Conservation (phyloP, 2,797 vertebrate genomes). For the Karalla daura region DNA sequence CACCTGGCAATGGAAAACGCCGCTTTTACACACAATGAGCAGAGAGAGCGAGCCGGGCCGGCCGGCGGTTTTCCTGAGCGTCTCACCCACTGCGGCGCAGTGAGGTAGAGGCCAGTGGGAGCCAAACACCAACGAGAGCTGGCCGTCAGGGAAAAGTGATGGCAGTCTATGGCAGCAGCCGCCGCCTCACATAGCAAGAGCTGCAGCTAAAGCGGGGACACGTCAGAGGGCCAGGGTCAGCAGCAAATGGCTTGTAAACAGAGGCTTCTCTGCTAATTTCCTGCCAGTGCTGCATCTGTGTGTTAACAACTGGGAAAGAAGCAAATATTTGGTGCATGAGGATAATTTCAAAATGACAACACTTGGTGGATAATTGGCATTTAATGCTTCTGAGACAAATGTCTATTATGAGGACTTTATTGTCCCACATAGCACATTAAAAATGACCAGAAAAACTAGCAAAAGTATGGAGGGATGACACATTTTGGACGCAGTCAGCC, state of each 20-base stretch:
- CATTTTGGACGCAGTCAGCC: too few relatives aligned
- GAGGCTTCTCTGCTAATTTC: neutral
- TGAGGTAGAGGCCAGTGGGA: neutral
- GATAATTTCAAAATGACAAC: neutral
- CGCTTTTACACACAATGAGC: constrained; percentile 25
- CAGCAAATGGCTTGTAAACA: too few relatives aligned
- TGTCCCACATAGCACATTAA: neutral
- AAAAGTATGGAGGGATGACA: neutral
- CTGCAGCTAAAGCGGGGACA: neutral
- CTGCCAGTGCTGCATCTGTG: neutral
- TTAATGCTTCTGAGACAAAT: neutral
- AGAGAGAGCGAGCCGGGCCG: constrained; percentile 8
- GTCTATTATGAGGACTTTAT: neutral
- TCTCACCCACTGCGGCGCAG: neutral
- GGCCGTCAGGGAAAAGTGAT: neutral
- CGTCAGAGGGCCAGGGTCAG: too few relatives aligned
- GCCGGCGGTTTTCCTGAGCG: neutral
- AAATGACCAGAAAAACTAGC: neutral
- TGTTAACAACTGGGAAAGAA: neutral
- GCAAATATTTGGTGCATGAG: neutral
- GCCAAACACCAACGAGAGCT: neutral
- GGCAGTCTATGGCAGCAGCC: neutral
- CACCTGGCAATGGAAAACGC: constrained; percentile 83
- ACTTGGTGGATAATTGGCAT: neutral
- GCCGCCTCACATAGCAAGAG: neutral